phyloP scores from a whole-genome alignment of 2,113 vertebrate species.

The Rattus rattus region DNA sequence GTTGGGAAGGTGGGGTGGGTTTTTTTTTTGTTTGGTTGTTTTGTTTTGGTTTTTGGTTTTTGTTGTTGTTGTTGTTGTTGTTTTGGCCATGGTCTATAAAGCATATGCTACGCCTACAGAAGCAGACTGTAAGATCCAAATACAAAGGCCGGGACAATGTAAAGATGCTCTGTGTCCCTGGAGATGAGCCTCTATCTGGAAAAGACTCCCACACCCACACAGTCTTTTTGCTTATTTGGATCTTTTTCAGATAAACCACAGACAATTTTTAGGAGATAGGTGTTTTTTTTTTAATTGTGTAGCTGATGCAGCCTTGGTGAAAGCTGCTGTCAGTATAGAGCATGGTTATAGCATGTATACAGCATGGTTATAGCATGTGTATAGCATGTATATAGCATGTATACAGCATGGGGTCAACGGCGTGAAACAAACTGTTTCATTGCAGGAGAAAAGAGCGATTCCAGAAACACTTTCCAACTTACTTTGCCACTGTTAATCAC shows the following conservation, averaged over 20 bases:
- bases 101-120: not conserved
- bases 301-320: not conserved
- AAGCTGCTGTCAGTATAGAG: not conserved
- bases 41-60: too few species aligned
- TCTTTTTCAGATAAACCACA: not conserved
- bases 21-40: too few species aligned
- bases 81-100: not conserved
- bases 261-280: not conserved
- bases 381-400: too few species aligned
- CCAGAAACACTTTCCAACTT: conserved; percentile 78
- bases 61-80: too few species aligned
- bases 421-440: not conserved
- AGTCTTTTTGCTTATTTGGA: not conserved
- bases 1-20: not conserved
- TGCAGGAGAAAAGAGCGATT: conserved; percentile 58
- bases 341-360: too few species aligned
- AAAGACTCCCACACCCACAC: not conserved
- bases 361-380: too few species aligned
- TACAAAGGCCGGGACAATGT: not conserved
- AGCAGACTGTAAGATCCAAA: not conserved
- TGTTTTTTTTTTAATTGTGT: not conserved
- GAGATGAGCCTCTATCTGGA: not conserved
- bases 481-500: conserved; percentile 79
- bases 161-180: not conserved
- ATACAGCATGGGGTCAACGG: not conserved